Conservation (phyloP, 1,140 invertebrate species). For the Tetragnatha versicolor region DNA sequence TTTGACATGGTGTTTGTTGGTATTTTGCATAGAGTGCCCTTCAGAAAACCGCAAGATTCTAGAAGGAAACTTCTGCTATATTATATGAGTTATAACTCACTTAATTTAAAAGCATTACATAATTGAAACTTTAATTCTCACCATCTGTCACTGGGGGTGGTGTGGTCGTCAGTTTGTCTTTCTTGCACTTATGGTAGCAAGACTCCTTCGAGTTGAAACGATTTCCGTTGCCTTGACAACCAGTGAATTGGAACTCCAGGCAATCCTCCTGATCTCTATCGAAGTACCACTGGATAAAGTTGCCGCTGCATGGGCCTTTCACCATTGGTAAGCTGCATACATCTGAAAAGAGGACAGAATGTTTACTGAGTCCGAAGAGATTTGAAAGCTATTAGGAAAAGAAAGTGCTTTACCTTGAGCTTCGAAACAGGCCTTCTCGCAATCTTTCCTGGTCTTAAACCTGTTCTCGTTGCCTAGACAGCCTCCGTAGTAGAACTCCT, state of each 20-base stretch:
- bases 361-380: background rate
- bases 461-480: conserved; percentile 44
- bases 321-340: conserved; percentile 76
- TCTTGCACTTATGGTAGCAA: conserved; percentile 79
- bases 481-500: conserved; percentile 55
- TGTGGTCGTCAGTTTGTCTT: conserved; percentile 59
- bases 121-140: background rate
- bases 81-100: no score
- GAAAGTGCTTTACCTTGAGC: conserved; percentile 30
- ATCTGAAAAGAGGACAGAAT: conserved; percentile 66
- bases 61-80: no score
- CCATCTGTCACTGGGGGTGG: background rate
- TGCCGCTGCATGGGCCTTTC: conserved; percentile 75
- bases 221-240: conserved; percentile 88
- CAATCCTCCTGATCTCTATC: conserved; percentile 79
- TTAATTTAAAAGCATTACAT: background rate
- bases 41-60: no score
- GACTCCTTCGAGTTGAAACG: conserved; percentile 79
- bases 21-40: no score
- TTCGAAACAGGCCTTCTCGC: conserved; percentile 30
- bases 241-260: conserved; percentile 80
- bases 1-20: no score
- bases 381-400: background rate
- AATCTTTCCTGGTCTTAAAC: conserved; percentile 46
- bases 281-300: conserved; percentile 78